Conservation (phyloP, 1,140 invertebrate genomes). For the Theocolax elegans region DNA sequence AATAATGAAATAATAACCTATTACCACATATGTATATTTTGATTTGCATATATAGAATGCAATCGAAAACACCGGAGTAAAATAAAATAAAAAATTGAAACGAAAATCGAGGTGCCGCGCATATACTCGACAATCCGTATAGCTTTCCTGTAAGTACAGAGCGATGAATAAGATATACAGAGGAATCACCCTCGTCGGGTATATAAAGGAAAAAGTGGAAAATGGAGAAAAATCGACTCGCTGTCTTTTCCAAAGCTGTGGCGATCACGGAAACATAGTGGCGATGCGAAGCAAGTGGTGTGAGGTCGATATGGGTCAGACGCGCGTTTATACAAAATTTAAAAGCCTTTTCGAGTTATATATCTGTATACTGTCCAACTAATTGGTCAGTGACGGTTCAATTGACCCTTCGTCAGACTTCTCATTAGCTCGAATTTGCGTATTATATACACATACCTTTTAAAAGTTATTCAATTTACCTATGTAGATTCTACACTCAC, state of each 20-base stretch:
- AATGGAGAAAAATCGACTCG: neutral
- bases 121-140: too few relatives aligned
- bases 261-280: too few relatives aligned
- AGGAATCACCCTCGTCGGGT: neutral
- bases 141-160: too few relatives aligned
- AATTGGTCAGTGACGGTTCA: conserved; percentile 4
- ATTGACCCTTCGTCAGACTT: neutral
- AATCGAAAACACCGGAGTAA: too few relatives aligned
- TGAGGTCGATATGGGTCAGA: conserved; percentile 35
- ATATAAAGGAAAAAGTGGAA: conserved; percentile 10
- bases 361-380: neutral
- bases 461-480: too few relatives aligned
- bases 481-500: too few relatives aligned
- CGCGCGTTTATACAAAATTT: conserved; percentile 35
- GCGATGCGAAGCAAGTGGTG: neutral
- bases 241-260: neutral
- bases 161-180: conserved; percentile 22
- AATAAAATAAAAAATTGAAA: too few relatives aligned
- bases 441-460: neutral
- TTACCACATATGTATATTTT: too few relatives aligned
- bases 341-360: conserved; percentile 34
- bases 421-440: conserved; percentile 22
- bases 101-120: too few relatives aligned
- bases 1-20: too few relatives aligned
- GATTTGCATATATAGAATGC: too few relatives aligned